A percentile compares a stretch with the other conserved stretches of the same genome.
Evolutionary conservation across 2,797 vertebrate species (phyloP).

Genomic region (Lemur catta): DNA sequence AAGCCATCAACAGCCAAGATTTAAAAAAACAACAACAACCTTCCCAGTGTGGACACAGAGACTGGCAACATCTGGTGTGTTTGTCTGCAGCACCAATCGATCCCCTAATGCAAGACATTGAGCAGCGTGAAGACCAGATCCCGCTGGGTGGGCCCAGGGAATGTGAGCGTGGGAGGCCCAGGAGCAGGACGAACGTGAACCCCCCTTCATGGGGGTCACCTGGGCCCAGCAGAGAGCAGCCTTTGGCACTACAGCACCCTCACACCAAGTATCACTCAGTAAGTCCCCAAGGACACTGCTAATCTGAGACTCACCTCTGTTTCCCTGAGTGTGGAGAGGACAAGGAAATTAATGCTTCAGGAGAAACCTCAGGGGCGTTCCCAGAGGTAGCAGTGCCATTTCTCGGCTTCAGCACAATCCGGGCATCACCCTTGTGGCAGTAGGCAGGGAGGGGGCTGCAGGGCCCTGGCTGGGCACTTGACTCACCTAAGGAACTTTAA

Average conservation of each 20-base stretch:
- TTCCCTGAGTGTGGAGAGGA: neutral
- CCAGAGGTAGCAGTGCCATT: neutral
- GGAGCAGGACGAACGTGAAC: neutral
- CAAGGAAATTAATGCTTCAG: neutral
- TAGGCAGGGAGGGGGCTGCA: fast-evolving
- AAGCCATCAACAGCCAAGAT: neutral
- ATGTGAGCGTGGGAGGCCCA: neutral
- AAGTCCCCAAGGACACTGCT: neutral
- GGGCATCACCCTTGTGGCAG: no score
- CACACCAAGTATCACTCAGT: fast-evolving
- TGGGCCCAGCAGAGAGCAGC: neutral
- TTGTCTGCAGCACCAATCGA: fast-evolving
- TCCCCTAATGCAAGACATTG: fast-evolving
- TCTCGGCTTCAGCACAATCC: neutral
- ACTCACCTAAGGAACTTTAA: neutral
- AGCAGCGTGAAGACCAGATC: fast-evolving
- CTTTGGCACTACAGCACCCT: fast-evolving
- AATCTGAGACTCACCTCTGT: neutral
- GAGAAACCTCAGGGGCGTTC: neutral
- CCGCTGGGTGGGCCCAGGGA: constrained; percentile 77
- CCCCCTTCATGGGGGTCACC: neutral
- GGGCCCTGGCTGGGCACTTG: neutral
- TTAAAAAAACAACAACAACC: neutral
- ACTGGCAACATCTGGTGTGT: neutral
- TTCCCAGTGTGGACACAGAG: neutral